A percentile compares a stretch with the other conserved stretches of the same genome.
Conservation (phyloP, 2,113 vertebrate genomes). For the Microtus montanus region DNA sequence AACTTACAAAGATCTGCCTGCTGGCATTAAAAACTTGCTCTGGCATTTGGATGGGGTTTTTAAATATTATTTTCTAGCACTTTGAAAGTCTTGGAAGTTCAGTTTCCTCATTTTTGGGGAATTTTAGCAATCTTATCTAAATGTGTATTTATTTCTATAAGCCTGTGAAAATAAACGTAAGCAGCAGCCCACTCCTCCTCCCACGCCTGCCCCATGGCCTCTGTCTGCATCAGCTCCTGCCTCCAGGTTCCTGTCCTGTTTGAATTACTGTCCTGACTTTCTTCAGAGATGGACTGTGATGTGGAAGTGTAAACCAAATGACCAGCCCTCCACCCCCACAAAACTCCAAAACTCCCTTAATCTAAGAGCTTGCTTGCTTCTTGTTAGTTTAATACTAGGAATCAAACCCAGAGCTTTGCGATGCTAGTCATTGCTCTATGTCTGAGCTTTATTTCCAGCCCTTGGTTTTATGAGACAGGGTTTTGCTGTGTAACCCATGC, state of each 20-base stretch:
- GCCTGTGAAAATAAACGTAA: not conserved
- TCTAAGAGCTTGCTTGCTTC: not conserved
- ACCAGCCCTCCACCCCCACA: not conserved
- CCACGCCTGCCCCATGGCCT: not conserved
- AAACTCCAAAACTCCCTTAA: not conserved
- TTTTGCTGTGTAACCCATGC: not conserved
- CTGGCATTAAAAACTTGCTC: not conserved
- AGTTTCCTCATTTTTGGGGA: conserved; percentile 36
- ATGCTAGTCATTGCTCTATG: not conserved
- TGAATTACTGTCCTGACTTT: not conserved
- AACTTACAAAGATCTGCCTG: not conserved
- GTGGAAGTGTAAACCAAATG: not conserved
- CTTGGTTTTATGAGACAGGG: not conserved
- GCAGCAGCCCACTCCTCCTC: not conserved
- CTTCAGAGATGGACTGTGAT: not conserved
- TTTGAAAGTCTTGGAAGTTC: conserved; percentile 29
- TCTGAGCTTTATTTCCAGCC: not conserved
- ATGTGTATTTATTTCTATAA: conserved; percentile 39
- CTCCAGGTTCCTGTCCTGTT: not conserved
- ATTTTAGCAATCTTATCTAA: conserved; percentile 56
- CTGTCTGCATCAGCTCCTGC: not conserved
- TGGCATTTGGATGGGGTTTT: not conserved
- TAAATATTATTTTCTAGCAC: not conserved
- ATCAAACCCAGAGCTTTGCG: not conserved
- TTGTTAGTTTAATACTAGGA: not conserved